These are phyloP conservation scores for Tiliqua scincoides DNA, from an alignment of 2,113 vertebrate genomes.

Conservation along the genomic window DNA sequence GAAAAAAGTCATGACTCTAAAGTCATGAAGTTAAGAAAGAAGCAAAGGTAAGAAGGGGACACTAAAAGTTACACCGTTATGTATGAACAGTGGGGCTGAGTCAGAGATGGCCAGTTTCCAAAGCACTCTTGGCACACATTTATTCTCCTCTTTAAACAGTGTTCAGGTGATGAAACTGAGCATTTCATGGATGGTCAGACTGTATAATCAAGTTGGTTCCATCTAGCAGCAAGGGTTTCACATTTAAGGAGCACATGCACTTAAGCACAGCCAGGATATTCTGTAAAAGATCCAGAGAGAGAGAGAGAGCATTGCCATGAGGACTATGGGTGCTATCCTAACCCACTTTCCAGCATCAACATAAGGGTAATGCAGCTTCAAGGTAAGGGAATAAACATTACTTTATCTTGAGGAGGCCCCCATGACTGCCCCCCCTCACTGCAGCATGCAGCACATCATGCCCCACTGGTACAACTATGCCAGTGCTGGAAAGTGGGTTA, in stretches of 20 bases:
- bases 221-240: background rate
- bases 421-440: no score
- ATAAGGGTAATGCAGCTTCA: no score
- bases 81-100: slow-evolving; percentile 27
- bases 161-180: no score
- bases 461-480: no score
- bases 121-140: background rate
- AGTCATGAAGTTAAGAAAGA: background rate
- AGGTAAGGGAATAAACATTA: no score
- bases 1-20: background rate
- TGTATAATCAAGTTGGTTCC: background rate
- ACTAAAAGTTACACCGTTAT: background rate
- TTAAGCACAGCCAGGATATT: background rate
- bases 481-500: no score
- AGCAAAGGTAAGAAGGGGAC: background rate
- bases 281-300: background rate
- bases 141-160: no score
- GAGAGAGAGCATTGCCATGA: background rate
- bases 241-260: background rate
- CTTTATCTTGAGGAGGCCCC: no score
- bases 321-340: no score
- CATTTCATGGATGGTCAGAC: no score
- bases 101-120: background rate
- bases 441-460: no score
- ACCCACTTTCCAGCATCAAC: no score